Base-by-base conservation (phyloP, 37 sponge, comb jelly and placozoan genomes). In the Petrosia ficiformis region DNA sequence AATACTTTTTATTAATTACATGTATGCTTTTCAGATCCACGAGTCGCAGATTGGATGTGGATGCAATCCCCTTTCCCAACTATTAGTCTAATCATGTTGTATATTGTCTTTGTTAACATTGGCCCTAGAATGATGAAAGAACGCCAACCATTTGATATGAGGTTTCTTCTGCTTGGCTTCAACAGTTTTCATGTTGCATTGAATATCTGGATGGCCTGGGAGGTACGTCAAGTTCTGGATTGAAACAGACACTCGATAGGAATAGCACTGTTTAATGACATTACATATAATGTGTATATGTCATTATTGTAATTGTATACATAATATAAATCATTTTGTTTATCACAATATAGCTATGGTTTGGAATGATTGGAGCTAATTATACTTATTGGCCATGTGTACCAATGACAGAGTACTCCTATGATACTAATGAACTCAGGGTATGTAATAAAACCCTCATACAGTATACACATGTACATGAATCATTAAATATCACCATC, bases 51-150 rank as follows among this genome's bases (percentile, higher is more conserved):
- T 69, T 97, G 98, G 98, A 48, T 89, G 26, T 77, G 89, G 90
- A 94, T 97, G 94, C 75, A 84, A 60, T 97, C 98, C 2, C 94
- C 92, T 0, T 39, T 92, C 65, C 92, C 92, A 21, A 97, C 92
- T 24, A 39, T 93, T 31, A 54, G 32, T 61, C 68, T 93, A 42
- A 73, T 87, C 22, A 11, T 70, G 26, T 31, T 82, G 48, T 97
- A 97, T 65, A 52, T 97, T 0, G 44, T 84, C 34, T 34, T 86
- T 10, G 94, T 94, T 6, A 33, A 25, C 30, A 33, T 75, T 29
- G 92, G 84, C 3, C 98, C 98, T 16, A 72, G 63, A 65, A 34
- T 86, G 30, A 97, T 97, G 98, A 77, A 71, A 79, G 83, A 89
- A 76, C 78, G 94, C 56, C 36, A 86, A 38, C 80, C 94, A 29